These are phyloP conservation scores for Chaetodon auriga DNA, from an alignment of 2,113 vertebrate genomes.

Conservation along the genomic window DNA sequence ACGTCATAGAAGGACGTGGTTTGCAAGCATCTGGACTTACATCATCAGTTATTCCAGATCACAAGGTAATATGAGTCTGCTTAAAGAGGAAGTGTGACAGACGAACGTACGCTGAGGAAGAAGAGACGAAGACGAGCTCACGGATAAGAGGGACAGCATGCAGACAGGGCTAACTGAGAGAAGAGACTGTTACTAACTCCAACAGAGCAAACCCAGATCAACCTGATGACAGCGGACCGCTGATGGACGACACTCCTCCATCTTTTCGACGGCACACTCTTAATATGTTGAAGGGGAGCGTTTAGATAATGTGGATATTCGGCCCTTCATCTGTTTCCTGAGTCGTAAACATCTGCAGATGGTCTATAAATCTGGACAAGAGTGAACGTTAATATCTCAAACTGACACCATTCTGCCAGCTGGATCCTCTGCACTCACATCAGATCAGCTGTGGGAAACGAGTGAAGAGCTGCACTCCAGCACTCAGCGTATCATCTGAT, in stretches of 20 bases:
- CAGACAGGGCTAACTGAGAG: slow-evolving; percentile 26
- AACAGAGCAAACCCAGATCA: not conserved
- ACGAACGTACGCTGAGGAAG: not conserved
- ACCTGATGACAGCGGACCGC: not conserved
- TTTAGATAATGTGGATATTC: slow-evolving; percentile 14
- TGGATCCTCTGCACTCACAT: not conserved
- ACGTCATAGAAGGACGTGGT: no score
- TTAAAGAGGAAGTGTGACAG: slow-evolving; percentile 19
- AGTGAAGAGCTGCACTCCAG: no score
- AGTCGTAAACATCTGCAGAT: not conserved
- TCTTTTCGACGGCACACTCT: not conserved
- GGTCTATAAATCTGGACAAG: not conserved
- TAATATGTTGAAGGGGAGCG: not conserved
- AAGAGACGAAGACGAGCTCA: not conserved
- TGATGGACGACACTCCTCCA: slow-evolving; percentile 2
- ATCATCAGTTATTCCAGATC: not conserved
- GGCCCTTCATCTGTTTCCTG: not conserved
- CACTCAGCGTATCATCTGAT: no score
- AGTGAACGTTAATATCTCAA: not conserved
- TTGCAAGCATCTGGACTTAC: not conserved
- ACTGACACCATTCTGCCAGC: not conserved
- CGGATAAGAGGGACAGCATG: slow-evolving; percentile 23
- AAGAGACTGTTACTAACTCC: not conserved
- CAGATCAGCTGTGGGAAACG: not conserved
- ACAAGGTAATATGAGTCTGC: slow-evolving; percentile 27